phyloP scores from a whole-genome alignment of 2,113 vertebrate species.

The Phalacrocorax aristotelis region DNA sequence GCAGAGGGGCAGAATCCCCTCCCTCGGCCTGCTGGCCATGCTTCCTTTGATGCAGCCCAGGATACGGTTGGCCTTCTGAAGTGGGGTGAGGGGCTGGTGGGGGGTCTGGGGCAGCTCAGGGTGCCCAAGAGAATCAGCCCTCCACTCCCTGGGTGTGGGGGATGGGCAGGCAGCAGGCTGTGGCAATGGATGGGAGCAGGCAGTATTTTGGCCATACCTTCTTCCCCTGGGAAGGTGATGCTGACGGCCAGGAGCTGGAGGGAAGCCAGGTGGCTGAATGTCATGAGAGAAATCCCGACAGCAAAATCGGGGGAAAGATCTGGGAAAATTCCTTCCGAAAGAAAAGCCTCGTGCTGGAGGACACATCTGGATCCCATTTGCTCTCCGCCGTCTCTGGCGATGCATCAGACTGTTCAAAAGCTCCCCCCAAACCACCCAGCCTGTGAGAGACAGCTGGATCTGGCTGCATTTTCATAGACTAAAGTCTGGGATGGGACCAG shows the following conservation, averaged over 20 bases:
- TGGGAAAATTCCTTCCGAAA: background rate
- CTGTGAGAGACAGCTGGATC: background rate
- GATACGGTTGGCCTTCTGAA: background rate
- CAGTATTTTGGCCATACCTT: background rate
- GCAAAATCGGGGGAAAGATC: background rate
- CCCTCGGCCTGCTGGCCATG: rapidly evolving
- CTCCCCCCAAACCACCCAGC: background rate
- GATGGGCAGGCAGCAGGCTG: background rate
- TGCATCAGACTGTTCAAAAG: background rate
- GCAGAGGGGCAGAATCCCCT: background rate
- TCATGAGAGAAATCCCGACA: background rate
- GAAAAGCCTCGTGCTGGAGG: background rate
- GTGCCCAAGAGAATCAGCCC: background rate
- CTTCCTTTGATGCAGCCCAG: background rate
- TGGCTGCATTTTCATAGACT: background rate
- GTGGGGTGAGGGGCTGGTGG: too few relatives aligned
- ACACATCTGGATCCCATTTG: slow-evolving; percentile 34
- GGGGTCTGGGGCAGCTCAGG: background rate
- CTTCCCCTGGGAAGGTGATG: background rate
- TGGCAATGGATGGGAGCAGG: background rate
- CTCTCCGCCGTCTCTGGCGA: rapidly evolving
- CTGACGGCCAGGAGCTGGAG: background rate
- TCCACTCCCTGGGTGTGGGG: rapidly evolving
- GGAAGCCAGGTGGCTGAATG: rapidly evolving
- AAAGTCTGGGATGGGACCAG: background rate